Percentiles rank a stretch among this genome's conserved stretches.
Evolutionary conservation across 2,113 vertebrate species (phyloP).

Genomic region (Accipiter virgatus): DNA sequence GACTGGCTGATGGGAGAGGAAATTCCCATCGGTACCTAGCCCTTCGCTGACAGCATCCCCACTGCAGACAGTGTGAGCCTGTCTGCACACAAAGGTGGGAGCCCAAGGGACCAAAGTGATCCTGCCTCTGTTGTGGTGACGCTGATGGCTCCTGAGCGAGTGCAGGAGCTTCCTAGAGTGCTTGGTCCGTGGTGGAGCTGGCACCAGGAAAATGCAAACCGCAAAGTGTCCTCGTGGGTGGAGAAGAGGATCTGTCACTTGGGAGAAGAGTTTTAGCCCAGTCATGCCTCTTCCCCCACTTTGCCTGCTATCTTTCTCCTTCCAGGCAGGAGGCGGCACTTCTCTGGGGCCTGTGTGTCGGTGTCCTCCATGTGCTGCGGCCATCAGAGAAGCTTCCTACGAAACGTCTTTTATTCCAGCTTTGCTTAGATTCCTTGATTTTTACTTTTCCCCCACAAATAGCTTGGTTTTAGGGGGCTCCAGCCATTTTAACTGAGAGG

Average conservation of each 20-base stretch:
- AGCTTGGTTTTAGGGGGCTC: neutral
- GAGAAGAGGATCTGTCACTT: neutral
- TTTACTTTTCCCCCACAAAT: neutral
- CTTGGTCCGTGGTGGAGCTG: neutral
- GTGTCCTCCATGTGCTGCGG: neutral
- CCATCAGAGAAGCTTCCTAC: neutral
- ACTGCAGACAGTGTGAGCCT: neutral
- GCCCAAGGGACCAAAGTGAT: accelerated
- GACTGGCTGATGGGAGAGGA: neutral
- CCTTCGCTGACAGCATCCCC: neutral
- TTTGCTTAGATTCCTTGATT: neutral
- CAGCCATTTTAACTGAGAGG: neutral
- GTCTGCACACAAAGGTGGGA: neutral
- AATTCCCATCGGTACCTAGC: neutral
- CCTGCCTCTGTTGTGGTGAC: neutral
- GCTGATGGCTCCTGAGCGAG: neutral
- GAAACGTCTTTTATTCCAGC: neutral
- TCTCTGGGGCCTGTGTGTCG: neutral
- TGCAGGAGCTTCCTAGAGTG: neutral
- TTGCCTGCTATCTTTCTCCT: neutral
- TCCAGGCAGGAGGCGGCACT: neutral
- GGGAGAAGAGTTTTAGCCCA: neutral
- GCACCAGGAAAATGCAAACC: neutral
- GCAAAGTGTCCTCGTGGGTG: neutral
- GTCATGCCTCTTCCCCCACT: neutral